Evolutionary conservation across 2,888 invertebrate genomes (phyloP), one percentile per base, ranked within the genome.

Genomic region (Drosophila kanekoi): DNA sequence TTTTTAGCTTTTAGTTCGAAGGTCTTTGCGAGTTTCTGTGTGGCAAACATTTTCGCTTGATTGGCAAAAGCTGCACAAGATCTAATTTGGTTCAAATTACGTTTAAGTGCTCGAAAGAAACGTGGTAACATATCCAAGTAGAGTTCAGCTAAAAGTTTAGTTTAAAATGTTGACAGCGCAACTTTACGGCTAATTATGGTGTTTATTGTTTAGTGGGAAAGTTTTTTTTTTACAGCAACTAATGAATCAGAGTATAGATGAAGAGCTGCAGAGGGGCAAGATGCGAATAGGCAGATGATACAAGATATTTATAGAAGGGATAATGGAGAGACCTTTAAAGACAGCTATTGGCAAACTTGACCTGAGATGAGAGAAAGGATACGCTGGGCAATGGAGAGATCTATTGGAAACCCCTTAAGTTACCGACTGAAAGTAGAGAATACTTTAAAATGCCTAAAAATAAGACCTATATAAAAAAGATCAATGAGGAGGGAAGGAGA

Each of bases 71-170:
- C 78, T 66, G 72, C 43, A 47, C 48, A 63, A 87, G 70, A 85
- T 87, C 86, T 69, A 81, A 85, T 86, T 85, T 81, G 70, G 81
- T 83, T 81, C 44, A 84, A 88, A 88, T 88, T 87, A 79, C 68
- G 79, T 88, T 87, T 79, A 85, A 85, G 81, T 82, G 82, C 68
- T 58, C 45, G 9, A 56, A 56, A 68, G 49, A 75, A 67, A 76
- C 77, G 45, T 65, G 76, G 64, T 51, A 73, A 77, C 60, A 52
- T 69, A 69, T 68, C 49, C 57, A 60, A 75, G 44, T 58, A 41
- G 32, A 52, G 37, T 68, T 68, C 41, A 67, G 67, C 67, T 47
- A 51, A 68, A n/a, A n/a, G n/a, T 68, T 68, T 51, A 51, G 40
- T n/a, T 32, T 47, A 40, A 38, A 61, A 38, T 51, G 77, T 72